A percentile compares a stretch with the other conserved stretches of the same genome.
Evolutionary conservation across 2,797 vertebrate species (phyloP).

Genomic region (Gobionotothen gibberifrons): DNA sequence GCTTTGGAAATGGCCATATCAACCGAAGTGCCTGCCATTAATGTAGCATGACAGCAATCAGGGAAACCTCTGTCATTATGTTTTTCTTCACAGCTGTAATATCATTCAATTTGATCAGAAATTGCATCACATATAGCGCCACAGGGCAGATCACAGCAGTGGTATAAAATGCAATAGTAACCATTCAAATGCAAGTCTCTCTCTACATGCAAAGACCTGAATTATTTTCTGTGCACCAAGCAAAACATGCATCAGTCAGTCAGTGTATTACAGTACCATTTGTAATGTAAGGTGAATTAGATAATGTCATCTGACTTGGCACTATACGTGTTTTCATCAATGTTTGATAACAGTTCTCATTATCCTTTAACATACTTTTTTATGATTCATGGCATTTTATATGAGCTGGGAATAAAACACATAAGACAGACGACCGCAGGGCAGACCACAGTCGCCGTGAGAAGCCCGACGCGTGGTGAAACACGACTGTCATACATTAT

Average conservation of each 20-base stretch:
- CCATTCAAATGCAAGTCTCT: slow-evolving; percentile 69
- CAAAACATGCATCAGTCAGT: slow-evolving; percentile 76
- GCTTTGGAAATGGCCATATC: neutral
- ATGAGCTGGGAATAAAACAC: slow-evolving; percentile 57
- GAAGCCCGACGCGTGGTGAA: slow-evolving; percentile 19
- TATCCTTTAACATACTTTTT: slow-evolving; percentile 27
- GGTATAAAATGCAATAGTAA: slow-evolving; percentile 37
- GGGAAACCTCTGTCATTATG: slow-evolving; percentile 6
- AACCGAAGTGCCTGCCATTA: slow-evolving; percentile 28
- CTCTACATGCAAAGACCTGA: slow-evolving; percentile 70
- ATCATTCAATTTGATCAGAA: neutral
- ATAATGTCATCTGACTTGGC: slow-evolving; percentile 48
- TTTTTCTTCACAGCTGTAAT: slow-evolving; percentile 47
- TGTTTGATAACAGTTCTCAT: slow-evolving; percentile 21
- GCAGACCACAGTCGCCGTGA: slow-evolving; percentile 32
- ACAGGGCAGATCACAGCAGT: slow-evolving; percentile 52
- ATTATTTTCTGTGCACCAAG: slow-evolving; percentile 67
- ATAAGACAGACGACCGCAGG: slow-evolving; percentile 24
- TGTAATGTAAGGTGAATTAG: neutral
- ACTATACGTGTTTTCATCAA: slow-evolving; percentile 19
- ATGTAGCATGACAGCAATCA: slow-evolving; percentile 17
- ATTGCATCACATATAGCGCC: slow-evolving; percentile 12
- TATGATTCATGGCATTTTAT: slow-evolving; percentile 30
- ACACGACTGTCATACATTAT: slow-evolving; percentile 28
- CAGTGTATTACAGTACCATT: slow-evolving; percentile 8